Evolutionary conservation across 1,140 invertebrate species (phyloP).

Genomic region (Drosophila pallidifrons): DNA sequence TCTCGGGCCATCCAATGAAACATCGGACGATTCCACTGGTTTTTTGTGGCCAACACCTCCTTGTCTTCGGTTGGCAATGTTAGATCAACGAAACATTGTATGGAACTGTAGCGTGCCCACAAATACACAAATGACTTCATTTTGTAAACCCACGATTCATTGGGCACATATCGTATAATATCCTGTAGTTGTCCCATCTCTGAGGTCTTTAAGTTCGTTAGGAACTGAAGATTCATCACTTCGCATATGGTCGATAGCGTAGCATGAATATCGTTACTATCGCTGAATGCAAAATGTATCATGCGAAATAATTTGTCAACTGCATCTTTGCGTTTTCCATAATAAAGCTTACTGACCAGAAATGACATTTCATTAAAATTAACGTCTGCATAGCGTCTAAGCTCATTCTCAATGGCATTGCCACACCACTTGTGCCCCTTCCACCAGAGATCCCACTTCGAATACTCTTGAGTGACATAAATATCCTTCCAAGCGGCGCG

Average conservation of each 20-base stretch:
- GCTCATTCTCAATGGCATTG: conserved; percentile 28
- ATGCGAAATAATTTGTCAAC: background rate
- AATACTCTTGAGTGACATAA: conserved; percentile 34
- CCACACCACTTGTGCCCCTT: conserved; percentile 44
- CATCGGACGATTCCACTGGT: conserved; percentile 41
- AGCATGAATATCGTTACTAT: conserved; percentile 33
- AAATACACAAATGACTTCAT: conserved; percentile 54
- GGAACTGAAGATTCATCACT: conserved; percentile 23
- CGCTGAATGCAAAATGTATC: background rate
- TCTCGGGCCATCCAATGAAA: conserved; percentile 68
- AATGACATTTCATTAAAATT: conserved; percentile 23
- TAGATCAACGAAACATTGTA: background rate
- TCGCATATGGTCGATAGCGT: conserved; percentile 35
- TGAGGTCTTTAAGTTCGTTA: conserved; percentile 23
- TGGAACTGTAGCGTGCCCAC: conserved; percentile 46
- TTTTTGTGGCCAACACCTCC: background rate
- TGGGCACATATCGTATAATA: conserved; percentile 50
- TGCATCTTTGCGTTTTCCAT: background rate
- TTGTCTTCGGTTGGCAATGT: background rate
- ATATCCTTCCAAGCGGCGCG: conserved; percentile 15
- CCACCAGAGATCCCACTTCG: conserved; percentile 55
- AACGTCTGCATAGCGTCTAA: conserved; percentile 24
- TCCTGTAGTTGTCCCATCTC: conserved; percentile 41
- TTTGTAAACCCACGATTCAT: conserved; percentile 57
- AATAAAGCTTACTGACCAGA: background rate